Evolutionary conservation across 2,113 vertebrate species (phyloP).

Genomic region (Capreolus pygargus): DNA sequence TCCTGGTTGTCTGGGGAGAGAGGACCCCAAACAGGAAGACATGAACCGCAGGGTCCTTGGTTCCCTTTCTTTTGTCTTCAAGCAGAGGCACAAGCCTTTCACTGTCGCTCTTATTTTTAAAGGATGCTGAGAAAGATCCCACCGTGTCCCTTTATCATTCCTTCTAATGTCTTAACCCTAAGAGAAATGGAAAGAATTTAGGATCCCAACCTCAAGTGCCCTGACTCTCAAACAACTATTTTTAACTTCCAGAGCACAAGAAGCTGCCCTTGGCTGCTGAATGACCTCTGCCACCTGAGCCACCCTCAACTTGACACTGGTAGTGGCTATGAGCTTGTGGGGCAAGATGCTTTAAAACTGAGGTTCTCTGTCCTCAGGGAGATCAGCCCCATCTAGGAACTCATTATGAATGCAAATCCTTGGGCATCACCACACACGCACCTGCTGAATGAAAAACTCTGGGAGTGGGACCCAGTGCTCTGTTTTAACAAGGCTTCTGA

Average conservation of each 20-base stretch:
- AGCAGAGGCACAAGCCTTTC: neutral
- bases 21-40: neutral
- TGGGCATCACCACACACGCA: neutral
- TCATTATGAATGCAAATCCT: neutral
- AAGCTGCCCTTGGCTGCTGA: neutral
- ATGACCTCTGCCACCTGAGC: neutral
- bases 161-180: neutral
- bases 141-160: fast-evolving
- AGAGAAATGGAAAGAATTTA: neutral
- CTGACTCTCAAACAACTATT: neutral
- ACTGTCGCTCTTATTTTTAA: neutral
- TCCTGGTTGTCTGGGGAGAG: conserved; percentile 85
- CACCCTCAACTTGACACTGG: neutral
- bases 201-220: neutral
- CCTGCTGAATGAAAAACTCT: neutral
- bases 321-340: neutral
- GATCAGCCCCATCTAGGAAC: neutral
- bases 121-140: neutral
- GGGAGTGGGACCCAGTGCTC: neutral
- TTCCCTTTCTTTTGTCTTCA: neutral
- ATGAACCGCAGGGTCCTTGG: neutral
- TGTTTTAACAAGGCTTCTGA: neutral
- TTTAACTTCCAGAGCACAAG: neutral
- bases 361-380: neutral
- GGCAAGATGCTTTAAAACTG: neutral